These are phyloP conservation scores for Thera obeliscata DNA, from an alignment of 2,888 invertebrate species.

Conservation along the genomic window DNA sequence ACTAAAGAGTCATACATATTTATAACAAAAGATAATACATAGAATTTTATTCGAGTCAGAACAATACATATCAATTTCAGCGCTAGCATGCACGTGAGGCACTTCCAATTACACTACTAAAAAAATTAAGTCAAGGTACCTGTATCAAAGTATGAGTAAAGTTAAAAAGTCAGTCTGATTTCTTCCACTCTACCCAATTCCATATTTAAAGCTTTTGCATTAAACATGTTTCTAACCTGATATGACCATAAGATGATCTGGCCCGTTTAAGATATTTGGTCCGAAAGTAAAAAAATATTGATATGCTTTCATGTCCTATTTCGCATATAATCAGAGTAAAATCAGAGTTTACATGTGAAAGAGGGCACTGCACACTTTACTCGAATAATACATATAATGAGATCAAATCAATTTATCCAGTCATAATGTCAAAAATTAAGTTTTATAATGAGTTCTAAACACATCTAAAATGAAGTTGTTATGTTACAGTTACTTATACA, in stretches of 20 bases:
- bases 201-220: constrained; percentile 78
- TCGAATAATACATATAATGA: constrained; percentile 76
- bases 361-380: constrained; percentile 36
- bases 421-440: constrained; percentile 59
- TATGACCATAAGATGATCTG: constrained; percentile 59
- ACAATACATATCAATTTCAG: constrained; percentile 33
- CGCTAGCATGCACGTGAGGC: constrained; percentile 50
- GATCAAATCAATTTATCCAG: constrained; percentile 74
- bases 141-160: constrained; percentile 79
- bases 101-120: constrained; percentile 59
- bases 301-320: constrained; percentile 42
- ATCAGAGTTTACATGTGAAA: constrained; percentile 25
- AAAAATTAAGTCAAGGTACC: constrained; percentile 72
- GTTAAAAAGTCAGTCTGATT: constrained; percentile 79
- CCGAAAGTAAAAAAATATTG: constrained; percentile 50
- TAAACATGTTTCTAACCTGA: constrained; percentile 64
- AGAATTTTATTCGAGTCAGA: constrained; percentile 42
- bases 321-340: constrained; percentile 27
- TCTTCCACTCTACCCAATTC: constrained; percentile 69
- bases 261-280: constrained; percentile 68
- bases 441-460: constrained; percentile 58
- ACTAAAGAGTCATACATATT: constrained; percentile 42
- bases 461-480: constrained; percentile 47
- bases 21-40: constrained; percentile 35
- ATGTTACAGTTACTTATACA: constrained; percentile 22